These are phyloP conservation scores for Podargus strigoides DNA, from an alignment of 2,797 vertebrate genomes.

Conservation along the genomic window DNA sequence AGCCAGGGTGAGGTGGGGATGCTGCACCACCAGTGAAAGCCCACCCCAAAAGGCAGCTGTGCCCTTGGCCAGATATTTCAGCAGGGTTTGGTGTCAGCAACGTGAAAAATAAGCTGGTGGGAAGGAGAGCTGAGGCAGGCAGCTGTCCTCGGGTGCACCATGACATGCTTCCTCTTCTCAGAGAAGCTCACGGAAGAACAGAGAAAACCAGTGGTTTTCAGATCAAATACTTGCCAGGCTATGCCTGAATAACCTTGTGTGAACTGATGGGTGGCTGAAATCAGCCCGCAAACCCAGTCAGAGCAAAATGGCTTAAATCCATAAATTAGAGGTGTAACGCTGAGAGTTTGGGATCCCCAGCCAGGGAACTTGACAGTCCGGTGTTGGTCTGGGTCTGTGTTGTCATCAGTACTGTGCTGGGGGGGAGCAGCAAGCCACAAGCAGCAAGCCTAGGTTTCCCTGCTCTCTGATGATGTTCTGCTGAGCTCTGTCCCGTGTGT, in stretches of 20 bases:
- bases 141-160: fast-evolving
- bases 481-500: neutral
- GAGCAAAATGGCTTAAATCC: neutral
- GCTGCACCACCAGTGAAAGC: fast-evolving
- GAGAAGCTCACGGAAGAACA: neutral
- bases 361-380: neutral
- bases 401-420: fast-evolving
- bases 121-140: neutral
- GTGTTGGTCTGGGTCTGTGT: neutral
- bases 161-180: neutral
- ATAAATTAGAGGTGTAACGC: neutral
- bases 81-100: neutral
- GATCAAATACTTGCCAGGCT: fast-evolving
- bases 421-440: fast-evolving
- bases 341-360: neutral
- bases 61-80: neutral
- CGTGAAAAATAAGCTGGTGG: neutral
- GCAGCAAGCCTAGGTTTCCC: fast-evolving
- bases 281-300: neutral
- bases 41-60: neutral
- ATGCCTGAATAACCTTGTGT: neutral
- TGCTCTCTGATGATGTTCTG: fast-evolving
- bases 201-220: neutral
- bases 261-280: neutral
- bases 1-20: neutral